Percentiles rank a stretch among this genome's conserved stretches.
phyloP scores from a whole-genome alignment of 2,888 invertebrate species.

The Congeria kusceri region DNA sequence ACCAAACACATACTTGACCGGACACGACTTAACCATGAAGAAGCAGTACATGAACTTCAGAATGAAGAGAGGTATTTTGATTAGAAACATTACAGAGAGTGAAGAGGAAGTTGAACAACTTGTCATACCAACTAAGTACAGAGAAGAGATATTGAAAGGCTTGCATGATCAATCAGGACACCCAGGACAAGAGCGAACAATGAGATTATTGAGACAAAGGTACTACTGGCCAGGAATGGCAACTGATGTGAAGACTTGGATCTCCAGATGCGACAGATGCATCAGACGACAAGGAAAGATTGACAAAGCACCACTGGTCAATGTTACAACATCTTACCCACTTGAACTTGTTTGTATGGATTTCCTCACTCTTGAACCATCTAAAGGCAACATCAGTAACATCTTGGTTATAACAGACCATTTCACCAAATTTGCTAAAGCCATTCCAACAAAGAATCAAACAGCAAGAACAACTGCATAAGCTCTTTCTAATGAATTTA shows the following conservation, averaged over 20 bases:
- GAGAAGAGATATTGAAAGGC: no score
- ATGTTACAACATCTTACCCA: not conserved
- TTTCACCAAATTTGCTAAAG: not conserved
- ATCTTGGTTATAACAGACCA: constrained; percentile 8
- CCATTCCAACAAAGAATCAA: constrained; percentile 4
- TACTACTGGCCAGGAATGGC: no score
- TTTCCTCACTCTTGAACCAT: not conserved
- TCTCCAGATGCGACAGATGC: not conserved
- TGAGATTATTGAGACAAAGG: no score
- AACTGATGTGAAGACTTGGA: no score
- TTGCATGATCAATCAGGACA: no score
- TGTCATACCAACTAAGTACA: no score
- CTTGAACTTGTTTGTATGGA: constrained; percentile 9
- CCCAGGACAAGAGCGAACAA: no score
- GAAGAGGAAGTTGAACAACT: no score
- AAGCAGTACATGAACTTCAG: constrained; percentile 5
- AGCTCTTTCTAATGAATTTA: not conserved
- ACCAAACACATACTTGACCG: no score
- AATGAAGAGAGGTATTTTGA: constrained; percentile 9
- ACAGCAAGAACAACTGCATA: constrained; percentile 12
- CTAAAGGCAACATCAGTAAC: not conserved
- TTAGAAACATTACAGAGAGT: no score
- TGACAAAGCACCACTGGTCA: not conserved
- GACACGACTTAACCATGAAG: not conserved
- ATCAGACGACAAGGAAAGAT: not conserved